phyloP scores from a whole-genome alignment of 2,113 vertebrate species.

The Bubo bubo region DNA sequence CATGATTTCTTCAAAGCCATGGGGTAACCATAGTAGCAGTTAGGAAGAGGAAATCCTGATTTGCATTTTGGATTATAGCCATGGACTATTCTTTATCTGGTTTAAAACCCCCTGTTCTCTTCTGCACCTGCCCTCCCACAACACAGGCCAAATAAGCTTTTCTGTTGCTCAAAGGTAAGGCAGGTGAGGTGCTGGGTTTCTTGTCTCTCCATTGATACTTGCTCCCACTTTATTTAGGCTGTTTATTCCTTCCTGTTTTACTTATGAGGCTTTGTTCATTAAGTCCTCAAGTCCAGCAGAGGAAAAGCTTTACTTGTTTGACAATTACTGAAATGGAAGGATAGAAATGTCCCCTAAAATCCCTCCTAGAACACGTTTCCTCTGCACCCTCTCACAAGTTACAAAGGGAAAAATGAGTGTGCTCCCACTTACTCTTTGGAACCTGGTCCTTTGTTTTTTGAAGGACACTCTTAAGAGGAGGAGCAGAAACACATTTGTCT shows the following conservation, averaged over 20 bases:
- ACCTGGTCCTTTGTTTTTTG: neutral
- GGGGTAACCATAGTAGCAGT: constrained; percentile 12
- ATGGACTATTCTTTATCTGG: neutral
- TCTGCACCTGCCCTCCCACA: neutral
- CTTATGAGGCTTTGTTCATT: neutral
- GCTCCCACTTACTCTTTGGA: neutral
- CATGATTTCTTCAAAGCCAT: neutral
- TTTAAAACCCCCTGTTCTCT: neutral
- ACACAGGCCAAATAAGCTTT: neutral
- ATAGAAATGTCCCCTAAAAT: neutral
- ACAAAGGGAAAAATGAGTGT: neutral
- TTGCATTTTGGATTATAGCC: neutral
- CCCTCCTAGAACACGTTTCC: neutral
- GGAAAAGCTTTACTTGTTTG: neutral
- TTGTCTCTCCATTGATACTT: neutral
- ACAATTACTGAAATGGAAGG: neutral
- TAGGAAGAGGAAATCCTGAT: constrained; percentile 5
- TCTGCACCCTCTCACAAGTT: neutral
- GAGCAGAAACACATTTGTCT: neutral
- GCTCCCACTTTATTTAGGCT: neutral
- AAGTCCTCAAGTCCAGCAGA: neutral
- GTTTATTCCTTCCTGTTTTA: neutral
- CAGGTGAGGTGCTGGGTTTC: neutral
- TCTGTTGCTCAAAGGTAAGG: neutral
- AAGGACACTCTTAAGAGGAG: neutral